Base-by-base conservation (phyloP, 2,113 vertebrate species). In the Actenoides hombroni region DNA sequence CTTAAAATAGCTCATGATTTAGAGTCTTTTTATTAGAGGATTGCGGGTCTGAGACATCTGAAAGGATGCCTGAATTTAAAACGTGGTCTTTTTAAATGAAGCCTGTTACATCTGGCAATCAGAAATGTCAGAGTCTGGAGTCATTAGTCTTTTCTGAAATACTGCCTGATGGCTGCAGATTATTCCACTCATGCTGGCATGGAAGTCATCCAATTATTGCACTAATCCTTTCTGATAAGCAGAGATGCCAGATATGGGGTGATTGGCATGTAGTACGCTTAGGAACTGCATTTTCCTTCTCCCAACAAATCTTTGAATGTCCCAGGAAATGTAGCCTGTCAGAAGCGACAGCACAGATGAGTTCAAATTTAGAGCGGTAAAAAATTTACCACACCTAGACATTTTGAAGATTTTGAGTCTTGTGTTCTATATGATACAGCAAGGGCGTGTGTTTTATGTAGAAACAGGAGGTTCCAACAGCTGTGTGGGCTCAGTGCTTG, bases 181-280 rank as follows among this genome's bases (percentile, higher is more conserved):
- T 28, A n/a, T 69, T 73, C 26, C 49, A 35, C 44, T 76, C 18
- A 6, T 42, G 31, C 20, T 82, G 75, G 21, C 57, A 19, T 10
- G 15, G 35, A n/a, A 77, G 15, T 28, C 23, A 42, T 16, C 17
- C 63, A 90, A 90, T 51, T 56, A 68, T 7, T 37, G 33, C 23
- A 54, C 6, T 56, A 70, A 19, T 60, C 64, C 25, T 33, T 65
- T 59, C 74, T 75, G 42, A 29, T 40, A 11, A 77, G 39, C 13
- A 56, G 61, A 19, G 17, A 35, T 21, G 65, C 24, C 49, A 61
- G 31, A n/a, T 10, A 3, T 1, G 19, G 28, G 28, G 18, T 69
- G 77, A 64, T 0, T 23, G 46, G 8, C 28, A 61, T 0, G 0
- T 7, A n/a, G 26, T 10, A n/a, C 49, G 23, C 33, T 81, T 21